Percentiles rank a stretch among this genome's conserved stretches.
phyloP scores from a whole-genome alignment of 2,113 vertebrate species.

The Sapayoa aenigma region DNA sequence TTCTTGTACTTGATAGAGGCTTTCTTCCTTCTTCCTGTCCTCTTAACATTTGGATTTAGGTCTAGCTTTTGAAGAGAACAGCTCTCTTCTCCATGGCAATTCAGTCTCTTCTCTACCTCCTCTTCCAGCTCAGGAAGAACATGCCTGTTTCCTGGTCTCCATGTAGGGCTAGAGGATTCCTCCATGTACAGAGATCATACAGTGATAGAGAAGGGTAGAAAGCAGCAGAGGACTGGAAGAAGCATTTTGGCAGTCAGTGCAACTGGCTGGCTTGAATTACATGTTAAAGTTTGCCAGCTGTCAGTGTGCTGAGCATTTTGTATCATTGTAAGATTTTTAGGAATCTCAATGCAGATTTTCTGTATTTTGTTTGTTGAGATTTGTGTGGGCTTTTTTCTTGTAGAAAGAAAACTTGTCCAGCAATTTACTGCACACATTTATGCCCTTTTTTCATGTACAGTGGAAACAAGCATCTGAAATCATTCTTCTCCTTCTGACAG shows the following conservation, averaged over 20 bases:
- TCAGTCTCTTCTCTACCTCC: neutral
- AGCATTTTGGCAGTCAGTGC: neutral
- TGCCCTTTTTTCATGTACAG: neutral
- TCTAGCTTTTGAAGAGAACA: neutral
- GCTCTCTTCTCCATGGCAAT: neutral
- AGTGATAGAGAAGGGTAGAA: neutral
- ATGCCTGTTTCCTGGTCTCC: neutral
- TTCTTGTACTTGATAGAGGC: neutral
- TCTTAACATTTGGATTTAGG: neutral
- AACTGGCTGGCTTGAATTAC: neutral
- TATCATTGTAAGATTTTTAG: neutral
- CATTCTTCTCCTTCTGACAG: constrained; percentile 38
- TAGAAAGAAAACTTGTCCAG: neutral
- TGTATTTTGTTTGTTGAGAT: neutral
- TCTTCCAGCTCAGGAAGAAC: neutral
- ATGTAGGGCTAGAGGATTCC: neutral
- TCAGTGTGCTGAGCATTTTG: neutral
- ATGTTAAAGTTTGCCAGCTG: neutral
- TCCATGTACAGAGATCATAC: neutral
- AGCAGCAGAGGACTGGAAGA: neutral
- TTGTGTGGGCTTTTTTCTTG: neutral
- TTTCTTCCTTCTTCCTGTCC: neutral
- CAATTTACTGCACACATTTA: neutral
- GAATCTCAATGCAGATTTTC: neutral
- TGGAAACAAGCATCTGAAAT: constrained; percentile 61